Percentiles rank a stretch among this genome's conserved stretches.
phyloP scores from a whole-genome alignment of 2,113 vertebrate species.

The Vulpes lagopus region DNA sequence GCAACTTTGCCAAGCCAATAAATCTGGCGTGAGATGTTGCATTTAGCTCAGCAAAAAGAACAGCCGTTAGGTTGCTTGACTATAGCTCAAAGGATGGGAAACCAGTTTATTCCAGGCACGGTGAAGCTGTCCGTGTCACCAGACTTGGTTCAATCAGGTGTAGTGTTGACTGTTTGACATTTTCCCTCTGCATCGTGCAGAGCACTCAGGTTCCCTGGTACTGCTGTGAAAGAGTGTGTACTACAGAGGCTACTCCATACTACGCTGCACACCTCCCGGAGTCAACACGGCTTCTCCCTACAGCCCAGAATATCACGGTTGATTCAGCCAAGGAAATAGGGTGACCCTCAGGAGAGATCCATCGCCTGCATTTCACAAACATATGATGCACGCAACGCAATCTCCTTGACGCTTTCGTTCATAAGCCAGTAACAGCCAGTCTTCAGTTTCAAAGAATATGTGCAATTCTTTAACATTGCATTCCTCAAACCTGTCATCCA shows the following conservation, averaged over 20 bases:
- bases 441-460: conserved; percentile 1
- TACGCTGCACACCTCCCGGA: not conserved
- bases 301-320: not conserved
- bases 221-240: not conserved
- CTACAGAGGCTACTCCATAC: not conserved
- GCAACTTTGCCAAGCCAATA: conserved; percentile 70
- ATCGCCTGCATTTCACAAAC: not conserved
- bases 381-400: not conserved
- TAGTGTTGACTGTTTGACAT: not conserved
- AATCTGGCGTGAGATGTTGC: conserved; percentile 66
- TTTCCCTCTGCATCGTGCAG: not conserved
- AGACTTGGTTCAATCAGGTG: not conserved
- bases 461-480: not conserved
- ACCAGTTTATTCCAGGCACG: not conserved
- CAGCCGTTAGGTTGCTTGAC: not conserved
- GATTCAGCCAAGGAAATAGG: conserved; percentile 29
- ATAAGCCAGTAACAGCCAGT: not conserved
- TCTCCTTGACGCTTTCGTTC: not conserved
- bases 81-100: not conserved
- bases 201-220: not conserved
- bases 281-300: not conserved
- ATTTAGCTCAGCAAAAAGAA: conserved; percentile 52
- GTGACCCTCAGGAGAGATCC: not conserved
- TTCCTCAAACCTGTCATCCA: not conserved
- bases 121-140: not conserved